These are phyloP conservation scores for Stegophylla sp. DNA, from an alignment of 2,888 invertebrate genomes.

Conservation along the genomic window DNA sequence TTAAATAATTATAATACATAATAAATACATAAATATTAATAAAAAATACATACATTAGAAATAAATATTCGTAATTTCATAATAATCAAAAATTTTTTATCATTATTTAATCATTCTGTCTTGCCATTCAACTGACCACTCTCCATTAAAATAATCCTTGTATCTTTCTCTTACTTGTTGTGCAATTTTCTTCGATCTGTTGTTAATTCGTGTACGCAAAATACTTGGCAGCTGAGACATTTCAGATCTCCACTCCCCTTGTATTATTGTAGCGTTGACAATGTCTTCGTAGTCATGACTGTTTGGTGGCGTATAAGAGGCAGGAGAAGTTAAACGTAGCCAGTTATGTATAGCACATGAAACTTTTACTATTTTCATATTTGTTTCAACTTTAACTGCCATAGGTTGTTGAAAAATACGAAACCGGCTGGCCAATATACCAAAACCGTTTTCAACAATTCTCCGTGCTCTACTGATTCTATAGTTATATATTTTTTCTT, in stretches of 20 bases:
- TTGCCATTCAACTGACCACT: constrained; percentile 60
- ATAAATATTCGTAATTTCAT: constrained; percentile 10
- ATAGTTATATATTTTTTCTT: constrained; percentile 62
- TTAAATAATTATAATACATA: not conserved
- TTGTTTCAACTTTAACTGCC: constrained; percentile 13
- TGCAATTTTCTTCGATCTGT: constrained; percentile 59
- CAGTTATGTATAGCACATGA: constrained; percentile 33
- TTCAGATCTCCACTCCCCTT: constrained; percentile 47
- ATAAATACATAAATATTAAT: not conserved
- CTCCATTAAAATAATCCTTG: constrained; percentile 60
- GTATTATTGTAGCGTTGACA: constrained; percentile 31
- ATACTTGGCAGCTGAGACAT: constrained; percentile 32
- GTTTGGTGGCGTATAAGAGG: constrained; percentile 3
- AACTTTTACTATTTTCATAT: constrained; percentile 39
- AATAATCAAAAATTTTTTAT: not conserved
- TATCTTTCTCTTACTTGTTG: constrained; percentile 56
- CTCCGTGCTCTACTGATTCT: constrained; percentile 60
- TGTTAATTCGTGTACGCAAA: constrained; percentile 63
- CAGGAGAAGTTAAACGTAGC: constrained; percentile 8
- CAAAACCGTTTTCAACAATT: constrained; percentile 61
- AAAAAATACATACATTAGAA: not conserved
- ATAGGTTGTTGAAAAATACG: constrained; percentile 18
- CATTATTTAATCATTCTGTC: constrained; percentile 28
- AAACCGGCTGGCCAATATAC: constrained; percentile 57
- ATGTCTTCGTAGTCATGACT: constrained; percentile 29